These are phyloP conservation scores for chimpanzee (Pan troglodytes) DNA, from an alignment of 2,113 vertebrate species.

Conservation along the genomic window NHGRI_mPanTro3-v2.1_pri NC_072413.2:84229501-84230000, in stretches of 20 bases:
- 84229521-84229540: background rate
- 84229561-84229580: background rate
- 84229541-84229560: background rate
- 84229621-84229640: background rate
- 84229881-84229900: too few relatives aligned
- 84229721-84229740: too few relatives aligned
- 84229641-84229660: background rate
- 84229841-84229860: background rate
- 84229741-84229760: too few relatives aligned
- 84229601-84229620: background rate
- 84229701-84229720: background rate
- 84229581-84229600: background rate
- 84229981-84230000: background rate
- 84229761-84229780: background rate
- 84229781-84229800: background rate
- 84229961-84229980: background rate
- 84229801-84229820: background rate
- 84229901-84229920: background rate
- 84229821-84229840: background rate
- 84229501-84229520: background rate
- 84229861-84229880: too few relatives aligned
- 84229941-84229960: background rate
- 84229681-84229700: background rate
- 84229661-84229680: background rate
- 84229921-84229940: background rate